Conservation (phyloP, 2,113 vertebrate genomes). For the Platichthys flesus region DNA sequence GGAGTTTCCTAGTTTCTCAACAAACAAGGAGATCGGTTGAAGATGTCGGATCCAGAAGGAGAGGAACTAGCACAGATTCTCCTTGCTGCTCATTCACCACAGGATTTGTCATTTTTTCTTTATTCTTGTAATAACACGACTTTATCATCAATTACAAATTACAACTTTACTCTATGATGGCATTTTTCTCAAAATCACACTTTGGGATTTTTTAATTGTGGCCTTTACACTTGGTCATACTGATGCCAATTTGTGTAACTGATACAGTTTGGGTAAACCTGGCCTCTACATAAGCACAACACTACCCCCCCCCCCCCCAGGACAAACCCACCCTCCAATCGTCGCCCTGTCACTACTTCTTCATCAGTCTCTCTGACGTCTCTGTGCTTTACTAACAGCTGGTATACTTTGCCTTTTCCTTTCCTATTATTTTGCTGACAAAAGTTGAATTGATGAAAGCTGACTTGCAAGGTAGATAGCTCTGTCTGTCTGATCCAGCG, state of each 20-base stretch:
- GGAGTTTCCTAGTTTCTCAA: no score
- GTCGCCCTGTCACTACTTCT: conserved; percentile 23
- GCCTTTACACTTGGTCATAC: not conserved
- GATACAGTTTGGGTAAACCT: conserved; percentile 8
- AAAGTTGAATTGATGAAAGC: conserved; percentile 99
- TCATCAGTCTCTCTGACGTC: conserved; percentile 78
- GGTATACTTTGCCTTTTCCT: conserved; percentile 93
- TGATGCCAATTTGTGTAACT: conserved; percentile 8
- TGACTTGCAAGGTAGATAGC: conserved; percentile 99
- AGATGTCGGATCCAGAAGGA: no score
- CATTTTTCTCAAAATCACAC: no score
- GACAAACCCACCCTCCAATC: conserved; percentile 28
- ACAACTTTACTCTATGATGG: no score
- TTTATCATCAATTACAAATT: no score
- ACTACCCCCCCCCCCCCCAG: conserved; percentile 75
- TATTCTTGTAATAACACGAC: no score
- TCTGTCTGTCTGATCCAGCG: conserved; percentile 88
- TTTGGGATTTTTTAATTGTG: no score
- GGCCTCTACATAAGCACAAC: conserved; percentile 50
- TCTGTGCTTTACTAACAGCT: conserved; percentile 94
- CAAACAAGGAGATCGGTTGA: no score
- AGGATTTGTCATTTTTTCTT: no score
- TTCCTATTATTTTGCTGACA: conserved; percentile 92
- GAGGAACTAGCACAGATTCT: no score
- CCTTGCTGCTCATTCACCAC: no score